Percentiles rank a stretch among this genome's conserved stretches.
phyloP scores from a whole-genome alignment of 2,113 vertebrate genomes.

The Pogona vitticeps region DNA sequence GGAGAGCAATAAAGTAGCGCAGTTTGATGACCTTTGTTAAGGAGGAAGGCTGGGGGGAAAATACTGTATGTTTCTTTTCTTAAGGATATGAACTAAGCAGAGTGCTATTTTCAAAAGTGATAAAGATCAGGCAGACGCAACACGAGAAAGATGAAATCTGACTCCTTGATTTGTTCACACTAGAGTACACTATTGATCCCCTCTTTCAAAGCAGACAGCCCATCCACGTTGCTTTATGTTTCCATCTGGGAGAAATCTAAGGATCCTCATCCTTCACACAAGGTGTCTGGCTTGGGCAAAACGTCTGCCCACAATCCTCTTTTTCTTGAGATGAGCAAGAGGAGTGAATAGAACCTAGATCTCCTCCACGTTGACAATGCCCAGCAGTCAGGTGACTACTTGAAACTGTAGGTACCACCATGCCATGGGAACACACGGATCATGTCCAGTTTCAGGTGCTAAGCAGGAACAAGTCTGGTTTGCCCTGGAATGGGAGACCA shows the following conservation, averaged over 20 bases:
- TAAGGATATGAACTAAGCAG: slow-evolving; percentile 1
- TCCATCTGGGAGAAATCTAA: slow-evolving; percentile 36
- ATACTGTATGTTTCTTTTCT: slow-evolving; percentile 13
- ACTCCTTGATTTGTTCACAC: slow-evolving; percentile 52
- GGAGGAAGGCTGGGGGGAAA: background rate
- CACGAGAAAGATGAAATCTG: slow-evolving; percentile 52
- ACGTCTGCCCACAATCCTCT: slow-evolving; percentile 4
- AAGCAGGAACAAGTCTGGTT: no score
- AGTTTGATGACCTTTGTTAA: slow-evolving; percentile 19
- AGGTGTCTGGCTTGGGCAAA: slow-evolving; percentile 51
- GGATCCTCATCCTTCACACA: slow-evolving; percentile 44
- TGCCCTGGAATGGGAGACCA: no score
- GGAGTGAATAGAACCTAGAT: background rate
- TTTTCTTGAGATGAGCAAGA: background rate
- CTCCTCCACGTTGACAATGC: no score
- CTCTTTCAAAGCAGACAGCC: slow-evolving; percentile 50
- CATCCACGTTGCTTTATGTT: slow-evolving; percentile 40
- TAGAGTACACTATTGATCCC: slow-evolving; percentile 38
- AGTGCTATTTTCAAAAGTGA: slow-evolving; percentile 32
- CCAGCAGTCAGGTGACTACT: background rate
- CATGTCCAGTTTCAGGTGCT: no score
- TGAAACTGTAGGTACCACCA: background rate
- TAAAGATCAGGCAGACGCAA: slow-evolving; percentile 47
- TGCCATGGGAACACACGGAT: no score
- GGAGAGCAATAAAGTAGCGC: background rate